Evolutionary conservation across 2,888 invertebrate species (phyloP).

Genomic region (Synanthedon vespiformis): DNA sequence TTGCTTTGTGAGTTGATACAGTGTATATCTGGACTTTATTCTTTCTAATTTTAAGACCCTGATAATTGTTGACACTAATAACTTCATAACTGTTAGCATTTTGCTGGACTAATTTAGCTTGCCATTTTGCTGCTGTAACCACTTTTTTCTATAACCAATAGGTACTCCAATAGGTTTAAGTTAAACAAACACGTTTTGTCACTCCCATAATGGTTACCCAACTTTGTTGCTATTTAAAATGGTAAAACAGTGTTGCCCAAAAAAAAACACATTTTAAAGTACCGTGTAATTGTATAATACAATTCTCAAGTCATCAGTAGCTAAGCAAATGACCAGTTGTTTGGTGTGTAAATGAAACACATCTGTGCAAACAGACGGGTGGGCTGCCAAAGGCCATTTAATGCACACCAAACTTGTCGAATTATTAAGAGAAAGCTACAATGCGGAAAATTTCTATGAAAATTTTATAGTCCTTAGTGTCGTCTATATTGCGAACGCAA

Average conservation of each 20-base stretch:
- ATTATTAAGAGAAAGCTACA: slow-evolving; percentile 2
- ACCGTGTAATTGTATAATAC: slow-evolving; percentile 13
- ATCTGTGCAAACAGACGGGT: slow-evolving; percentile 32
- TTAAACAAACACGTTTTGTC: too few relatives aligned
- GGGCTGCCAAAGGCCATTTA: slow-evolving; percentile 30
- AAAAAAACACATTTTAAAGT: slow-evolving; percentile 22
- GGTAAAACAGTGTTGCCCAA: slow-evolving; percentile 1
- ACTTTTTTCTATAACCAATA: too few relatives aligned
- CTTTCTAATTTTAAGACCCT: too few relatives aligned
- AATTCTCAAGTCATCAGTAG: slow-evolving; percentile 29
- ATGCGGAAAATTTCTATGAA: slow-evolving; percentile 1
- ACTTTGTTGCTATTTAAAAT: not conserved
- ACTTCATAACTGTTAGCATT: too few relatives aligned
- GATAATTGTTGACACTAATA: too few relatives aligned
- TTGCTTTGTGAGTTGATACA: too few relatives aligned
- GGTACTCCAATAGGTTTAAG: too few relatives aligned
- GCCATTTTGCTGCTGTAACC: too few relatives aligned
- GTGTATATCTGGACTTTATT: too few relatives aligned
- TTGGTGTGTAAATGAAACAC: slow-evolving; percentile 42
- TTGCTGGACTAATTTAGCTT: too few relatives aligned
- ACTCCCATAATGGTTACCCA: too few relatives aligned
- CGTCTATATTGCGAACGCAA: not conserved
- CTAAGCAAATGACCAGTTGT: slow-evolving; percentile 18
- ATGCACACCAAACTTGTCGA: slow-evolving; percentile 8
- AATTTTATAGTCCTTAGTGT: not conserved